These are phyloP conservation scores for Encarsia formosa DNA, from an alignment of 2,888 invertebrate genomes.

Conservation along the genomic window DNA sequence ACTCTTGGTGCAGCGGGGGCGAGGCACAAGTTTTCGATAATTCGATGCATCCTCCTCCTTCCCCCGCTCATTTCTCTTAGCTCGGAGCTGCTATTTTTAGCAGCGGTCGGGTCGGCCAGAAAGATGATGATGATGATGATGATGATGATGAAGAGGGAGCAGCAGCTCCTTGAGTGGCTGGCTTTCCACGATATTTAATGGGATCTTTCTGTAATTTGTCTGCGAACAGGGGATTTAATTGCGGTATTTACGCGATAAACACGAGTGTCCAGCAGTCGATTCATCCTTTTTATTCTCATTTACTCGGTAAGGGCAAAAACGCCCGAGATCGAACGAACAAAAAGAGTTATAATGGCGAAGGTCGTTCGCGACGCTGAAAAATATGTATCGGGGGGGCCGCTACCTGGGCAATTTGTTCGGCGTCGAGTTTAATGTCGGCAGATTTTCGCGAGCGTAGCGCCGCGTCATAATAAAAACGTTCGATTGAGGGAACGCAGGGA, in stretches of 20 bases:
- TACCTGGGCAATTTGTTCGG: conserved; percentile 14
- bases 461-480: too few relatives aligned
- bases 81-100: too few relatives aligned
- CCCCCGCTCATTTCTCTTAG: too few relatives aligned
- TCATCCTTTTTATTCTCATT: too few relatives aligned
- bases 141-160: too few relatives aligned
- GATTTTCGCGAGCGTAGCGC: conserved; percentile 19
- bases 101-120: too few relatives aligned
- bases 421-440: conserved; percentile 10
- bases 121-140: too few relatives aligned
- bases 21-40: background rate
- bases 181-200: conserved; percentile 24
- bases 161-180: conserved; percentile 2
- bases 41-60: too few relatives aligned
- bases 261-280: background rate
- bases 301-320: background rate
- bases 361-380: conserved; percentile 9
- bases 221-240: conserved; percentile 26
- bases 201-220: conserved; percentile 26
- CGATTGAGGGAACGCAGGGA: too few relatives aligned
- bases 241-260: conserved; percentile 26
- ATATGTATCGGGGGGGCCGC: too few relatives aligned
- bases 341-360: conserved; percentile 10
- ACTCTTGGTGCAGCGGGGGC: background rate
- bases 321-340: background rate